Conservation (phyloP, 35 echinoderm and acorn worm species). For the Lytechinus pictus region DNA sequence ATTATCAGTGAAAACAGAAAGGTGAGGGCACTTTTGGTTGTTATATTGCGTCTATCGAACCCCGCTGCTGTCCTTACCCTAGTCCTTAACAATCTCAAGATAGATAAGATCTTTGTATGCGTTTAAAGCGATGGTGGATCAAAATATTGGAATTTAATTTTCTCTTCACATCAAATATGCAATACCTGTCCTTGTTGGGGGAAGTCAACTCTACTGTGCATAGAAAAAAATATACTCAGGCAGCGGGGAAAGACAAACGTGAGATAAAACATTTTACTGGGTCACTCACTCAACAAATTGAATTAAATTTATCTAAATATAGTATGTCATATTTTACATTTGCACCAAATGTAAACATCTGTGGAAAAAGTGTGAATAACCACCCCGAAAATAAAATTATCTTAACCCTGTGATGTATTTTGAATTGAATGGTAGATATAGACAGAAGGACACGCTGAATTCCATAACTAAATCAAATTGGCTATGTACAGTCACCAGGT, state of each 20-base stretch:
- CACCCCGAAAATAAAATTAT: too few species aligned
- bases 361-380: too few species aligned
- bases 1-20: neutral
- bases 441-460: too few species aligned
- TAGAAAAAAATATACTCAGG: neutral
- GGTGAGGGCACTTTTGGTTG: neutral
- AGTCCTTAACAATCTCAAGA: neutral
- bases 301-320: too few species aligned
- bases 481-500: too few species aligned
- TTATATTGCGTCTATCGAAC: neutral
- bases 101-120: constrained; percentile 1
- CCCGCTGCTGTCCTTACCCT: neutral
- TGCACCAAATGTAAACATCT: too few species aligned
- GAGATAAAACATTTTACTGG: neutral
- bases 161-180: neutral
- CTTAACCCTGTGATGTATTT: too few species aligned
- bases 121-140: neutral
- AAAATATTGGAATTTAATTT: neutral
- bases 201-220: neutral
- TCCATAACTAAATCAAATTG: too few species aligned
- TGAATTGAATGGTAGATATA: too few species aligned
- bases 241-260: neutral
- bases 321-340: too few species aligned
- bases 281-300: too few species aligned
- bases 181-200: neutral